phyloP scores from a whole-genome alignment of 2,797 vertebrate genomes.

The Gymnodraco acuticeps region DNA sequence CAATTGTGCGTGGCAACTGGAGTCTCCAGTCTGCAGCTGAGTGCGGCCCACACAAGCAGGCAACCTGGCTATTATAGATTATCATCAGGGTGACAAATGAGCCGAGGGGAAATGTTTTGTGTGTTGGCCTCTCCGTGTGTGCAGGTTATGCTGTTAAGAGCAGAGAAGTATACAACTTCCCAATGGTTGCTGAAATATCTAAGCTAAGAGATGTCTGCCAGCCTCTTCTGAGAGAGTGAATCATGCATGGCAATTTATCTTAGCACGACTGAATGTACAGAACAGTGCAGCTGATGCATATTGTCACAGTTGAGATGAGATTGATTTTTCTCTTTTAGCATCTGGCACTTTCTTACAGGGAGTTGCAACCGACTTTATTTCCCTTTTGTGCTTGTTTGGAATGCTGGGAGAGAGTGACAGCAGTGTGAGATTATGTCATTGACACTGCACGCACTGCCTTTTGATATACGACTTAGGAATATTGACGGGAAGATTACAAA shows the following conservation, averaged over 20 bases:
- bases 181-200: neutral
- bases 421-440: slow-evolving; percentile 56
- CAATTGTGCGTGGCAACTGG: slow-evolving; percentile 39
- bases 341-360: slow-evolving; percentile 60
- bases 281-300: slow-evolving; percentile 37
- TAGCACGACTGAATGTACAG: slow-evolving; percentile 20
- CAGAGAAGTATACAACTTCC: slow-evolving; percentile 6
- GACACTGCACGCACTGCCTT: slow-evolving; percentile 20
- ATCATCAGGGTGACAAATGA: slow-evolving; percentile 76
- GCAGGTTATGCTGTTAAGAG: slow-evolving; percentile 20
- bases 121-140: slow-evolving; percentile 20
- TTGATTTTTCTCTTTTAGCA: slow-evolving; percentile 56
- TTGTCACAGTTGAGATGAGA: slow-evolving; percentile 32
- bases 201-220: slow-evolving; percentile 17
- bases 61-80: slow-evolving; percentile 68
- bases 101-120: slow-evolving; percentile 17
- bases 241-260: slow-evolving; percentile 20
- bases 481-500: neutral
- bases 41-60: slow-evolving; percentile 59
- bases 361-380: slow-evolving; percentile 35
- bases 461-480: slow-evolving; percentile 1
- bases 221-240: slow-evolving; percentile 2
- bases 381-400: slow-evolving; percentile 53
- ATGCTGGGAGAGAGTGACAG: slow-evolving; percentile 40
- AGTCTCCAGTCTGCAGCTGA: slow-evolving; percentile 46